Evolutionary conservation across 1,140 invertebrate species (phyloP).

Genomic region (Charaxes varanes): DNA sequence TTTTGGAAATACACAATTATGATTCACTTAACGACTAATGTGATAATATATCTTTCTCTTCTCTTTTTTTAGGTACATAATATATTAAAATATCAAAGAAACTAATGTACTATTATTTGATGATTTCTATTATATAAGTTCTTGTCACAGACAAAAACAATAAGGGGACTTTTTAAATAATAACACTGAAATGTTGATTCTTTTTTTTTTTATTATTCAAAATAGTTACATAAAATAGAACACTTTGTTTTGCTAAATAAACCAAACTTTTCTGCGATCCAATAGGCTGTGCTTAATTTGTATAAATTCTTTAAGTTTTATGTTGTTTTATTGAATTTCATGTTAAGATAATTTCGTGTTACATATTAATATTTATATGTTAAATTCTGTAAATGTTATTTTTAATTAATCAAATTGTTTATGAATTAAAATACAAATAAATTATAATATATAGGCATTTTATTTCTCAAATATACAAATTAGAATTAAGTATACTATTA

Average conservation of each 20-base stretch:
- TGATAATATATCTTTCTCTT: no score
- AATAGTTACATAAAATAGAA: no score
- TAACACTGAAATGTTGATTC: no score
- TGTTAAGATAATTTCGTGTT: constrained; percentile 45
- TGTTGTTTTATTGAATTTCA: constrained; percentile 40
- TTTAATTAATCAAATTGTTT: constrained; percentile 22
- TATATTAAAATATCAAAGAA: no score
- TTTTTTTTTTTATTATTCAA: not conserved
- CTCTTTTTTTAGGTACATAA: no score
- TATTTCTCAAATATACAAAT: constrained; percentile 53
- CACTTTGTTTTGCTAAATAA: constrained; percentile 16
- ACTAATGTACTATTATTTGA: no score
- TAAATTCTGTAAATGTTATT: constrained; percentile 36
- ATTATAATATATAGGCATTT: constrained; percentile 13
- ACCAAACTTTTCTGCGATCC: constrained; percentile 61
- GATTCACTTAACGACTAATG: no score
- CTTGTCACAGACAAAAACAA: no score
- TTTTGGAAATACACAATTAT: no score
- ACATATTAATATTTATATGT: constrained; percentile 31
- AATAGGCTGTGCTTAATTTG: constrained; percentile 67
- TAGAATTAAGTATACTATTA: constrained; percentile 38
- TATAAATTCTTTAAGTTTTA: constrained; percentile 45
- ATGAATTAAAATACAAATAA: constrained; percentile 18
- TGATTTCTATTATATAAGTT: no score
- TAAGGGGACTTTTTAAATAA: no score